Evolutionary conservation across 1,140 invertebrate species (phyloP), one percentile per base, ranked within the genome.

Genomic region (Pogonus chalceus): DNA sequence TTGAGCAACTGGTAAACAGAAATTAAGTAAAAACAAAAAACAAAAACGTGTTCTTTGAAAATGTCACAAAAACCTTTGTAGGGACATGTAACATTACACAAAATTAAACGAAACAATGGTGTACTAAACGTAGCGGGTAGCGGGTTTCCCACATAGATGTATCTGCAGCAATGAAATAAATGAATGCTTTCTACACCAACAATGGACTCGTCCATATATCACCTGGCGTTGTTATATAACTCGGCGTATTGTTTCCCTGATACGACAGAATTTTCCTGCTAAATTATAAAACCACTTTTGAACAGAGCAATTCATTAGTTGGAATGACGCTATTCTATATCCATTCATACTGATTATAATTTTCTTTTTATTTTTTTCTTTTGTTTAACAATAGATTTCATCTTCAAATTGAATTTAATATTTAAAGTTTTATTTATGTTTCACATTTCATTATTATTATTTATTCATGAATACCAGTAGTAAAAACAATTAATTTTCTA

Each of bases 211-310:
- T 12, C 37, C 37, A 16, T 43, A 43, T 18, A 43, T 43, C 37
- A 43, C 37, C 37, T 43, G 37, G 37, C 18, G 37, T 18, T 7
- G 3, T 18, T 7, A 9, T 43, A 12, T 43, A 18, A 43, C 37
- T 10, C 7, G 18, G 37, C 18, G 4, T 18, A 43, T 43, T 43
- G 37, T 43, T 43, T 43, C 37, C 7, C 7, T 16, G 37, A 43
- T 43, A 43, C 37, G 37, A 12, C 9, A 10, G 18, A n/a, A n/a
- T 31, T 31, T 43, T 16, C 37, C 18, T 10, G 31, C 21, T 26
- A 35, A 37, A 52, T 26, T 1, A 39, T 31, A 18, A 52, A 52
- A 52, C 20, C 24, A 37, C 14, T 26, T 35, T 35, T 12, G 23
- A 50, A 50, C 9, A 18, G 23, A 12, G 21, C 12, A 50, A 50